Evolutionary conservation across 2,888 invertebrate species (phyloP).

Genomic region (Meganola albula): DNA sequence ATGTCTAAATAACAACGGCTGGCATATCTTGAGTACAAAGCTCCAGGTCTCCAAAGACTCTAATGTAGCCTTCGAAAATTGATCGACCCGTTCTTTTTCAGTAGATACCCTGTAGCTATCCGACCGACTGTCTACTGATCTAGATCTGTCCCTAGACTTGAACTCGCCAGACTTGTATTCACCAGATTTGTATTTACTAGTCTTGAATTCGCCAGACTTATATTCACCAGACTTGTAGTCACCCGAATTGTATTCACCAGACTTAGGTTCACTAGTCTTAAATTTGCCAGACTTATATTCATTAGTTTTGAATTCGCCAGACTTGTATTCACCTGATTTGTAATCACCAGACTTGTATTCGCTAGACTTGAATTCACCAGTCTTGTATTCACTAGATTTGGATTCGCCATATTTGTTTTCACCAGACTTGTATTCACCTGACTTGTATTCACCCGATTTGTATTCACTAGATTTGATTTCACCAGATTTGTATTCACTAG

Average conservation of each 20-base stretch:
- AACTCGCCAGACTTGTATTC: neutral
- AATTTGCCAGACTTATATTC: constrained; percentile 1
- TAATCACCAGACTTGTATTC: too few relatives aligned
- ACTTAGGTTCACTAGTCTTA: constrained; percentile 4
- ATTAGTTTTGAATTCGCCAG: constrained; percentile 2
- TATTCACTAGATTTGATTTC: too few relatives aligned
- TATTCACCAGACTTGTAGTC: constrained; percentile 8
- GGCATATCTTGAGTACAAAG: constrained; percentile 67
- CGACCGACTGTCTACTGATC: constrained; percentile 21
- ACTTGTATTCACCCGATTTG: too few relatives aligned
- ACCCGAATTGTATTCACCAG: neutral
- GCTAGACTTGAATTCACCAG: too few relatives aligned
- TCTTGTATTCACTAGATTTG: too few relatives aligned
- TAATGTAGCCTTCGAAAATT: constrained; percentile 49
- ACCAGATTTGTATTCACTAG: too few relatives aligned
- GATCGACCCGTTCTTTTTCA: constrained; percentile 44
- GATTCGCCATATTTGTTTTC: too few relatives aligned
- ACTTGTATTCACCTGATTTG: too few relatives aligned
- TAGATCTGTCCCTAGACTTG: constrained; percentile 4
- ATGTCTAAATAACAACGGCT: constrained; percentile 64
- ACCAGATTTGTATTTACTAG: constrained; percentile 10
- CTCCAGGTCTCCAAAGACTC: constrained; percentile 67
- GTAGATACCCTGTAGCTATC: constrained; percentile 39
- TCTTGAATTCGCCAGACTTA: neutral
- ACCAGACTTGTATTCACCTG: too few relatives aligned